Conservation (phyloP, 2,113 vertebrate genomes). For the Pontoporia blainvillei region DNA sequence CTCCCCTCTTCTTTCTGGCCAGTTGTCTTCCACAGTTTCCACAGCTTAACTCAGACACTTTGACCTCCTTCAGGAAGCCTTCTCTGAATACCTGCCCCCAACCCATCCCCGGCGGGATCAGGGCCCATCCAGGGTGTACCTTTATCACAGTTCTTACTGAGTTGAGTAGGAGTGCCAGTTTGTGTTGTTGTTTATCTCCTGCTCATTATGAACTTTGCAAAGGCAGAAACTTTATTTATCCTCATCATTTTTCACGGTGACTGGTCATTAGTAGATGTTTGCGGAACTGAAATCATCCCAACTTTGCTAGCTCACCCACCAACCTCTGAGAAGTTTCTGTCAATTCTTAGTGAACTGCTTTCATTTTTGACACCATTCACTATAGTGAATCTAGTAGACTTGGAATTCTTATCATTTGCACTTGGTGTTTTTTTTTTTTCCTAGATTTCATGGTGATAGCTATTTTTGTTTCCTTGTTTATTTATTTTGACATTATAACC, state of each 20-base stretch:
- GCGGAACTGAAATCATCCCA: background rate
- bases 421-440: too few relatives aligned
- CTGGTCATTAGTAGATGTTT: background rate
- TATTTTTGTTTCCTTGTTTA: background rate
- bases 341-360: background rate
- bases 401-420: background rate
- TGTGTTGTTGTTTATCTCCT: background rate
- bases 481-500: background rate
- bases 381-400: background rate
- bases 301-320: background rate
- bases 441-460: background rate
- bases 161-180: background rate
- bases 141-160: background rate
- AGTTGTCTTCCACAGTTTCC: background rate
- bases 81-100: background rate
- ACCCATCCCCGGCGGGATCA: rapidly evolving
- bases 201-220: background rate
- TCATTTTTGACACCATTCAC: background rate
- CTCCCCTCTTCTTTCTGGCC: background rate
- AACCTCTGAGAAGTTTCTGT: background rate
- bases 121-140: too few relatives aligned
- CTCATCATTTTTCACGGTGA: background rate
- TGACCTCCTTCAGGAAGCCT: background rate
- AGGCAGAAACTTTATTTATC: background rate
- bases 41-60: background rate